Evolutionary conservation across 2,888 invertebrate genomes (phyloP), one percentile per base, ranked within the genome.

Genomic region (Ferdinandea cuprea): DNA sequence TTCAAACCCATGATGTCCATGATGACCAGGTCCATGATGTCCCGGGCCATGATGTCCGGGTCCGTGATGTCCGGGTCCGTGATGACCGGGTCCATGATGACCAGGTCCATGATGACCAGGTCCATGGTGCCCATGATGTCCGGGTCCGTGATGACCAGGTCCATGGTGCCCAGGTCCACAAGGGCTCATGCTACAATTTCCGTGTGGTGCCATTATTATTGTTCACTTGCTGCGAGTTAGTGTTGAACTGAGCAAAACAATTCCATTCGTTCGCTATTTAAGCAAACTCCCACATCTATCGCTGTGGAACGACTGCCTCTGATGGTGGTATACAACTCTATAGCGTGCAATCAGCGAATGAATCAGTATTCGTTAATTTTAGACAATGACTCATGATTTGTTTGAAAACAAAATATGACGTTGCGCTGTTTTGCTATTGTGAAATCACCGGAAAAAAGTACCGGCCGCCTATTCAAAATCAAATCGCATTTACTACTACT

Each of bases 191-290:
- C 21, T 15, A 21, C 46, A 48, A 7, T 65, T 44, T 28, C 65
- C 63, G 37, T 65, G 46, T 21, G 56, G 65, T 65, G 48, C 21
- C 73, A 73, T 73, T 37, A 28, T 9, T 9, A 15, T 37, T 21
- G 13, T 5, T 59, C 19, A 11, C 15, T 30, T 40, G 17, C 37
- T 28, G 63, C 46, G 46, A 56, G 19, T 30, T 9, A 30, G 7
- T 30, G 15, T 37, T 56, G 2, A 40, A 73, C 73, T 73, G 44
- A 73, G 30, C 56, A 9, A 21, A 56, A 28, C 2, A 35, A 28
- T 46, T 19, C 13, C 19, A 35, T 13, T 11, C 13, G 2, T 3
- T 6, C 6, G 30, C 50, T 71, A 52, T 71, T 71, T 61, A 71
- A 42, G 13, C 32, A 42, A 50, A 61, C 19, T 35, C 25, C 6